A percentile compares a stretch with the other conserved stretches of the same genome.
These are phyloP conservation scores for Habropoda laboriosa DNA, from an alignment of 1,140 invertebrate genomes.

Conservation along the genomic window DNA sequence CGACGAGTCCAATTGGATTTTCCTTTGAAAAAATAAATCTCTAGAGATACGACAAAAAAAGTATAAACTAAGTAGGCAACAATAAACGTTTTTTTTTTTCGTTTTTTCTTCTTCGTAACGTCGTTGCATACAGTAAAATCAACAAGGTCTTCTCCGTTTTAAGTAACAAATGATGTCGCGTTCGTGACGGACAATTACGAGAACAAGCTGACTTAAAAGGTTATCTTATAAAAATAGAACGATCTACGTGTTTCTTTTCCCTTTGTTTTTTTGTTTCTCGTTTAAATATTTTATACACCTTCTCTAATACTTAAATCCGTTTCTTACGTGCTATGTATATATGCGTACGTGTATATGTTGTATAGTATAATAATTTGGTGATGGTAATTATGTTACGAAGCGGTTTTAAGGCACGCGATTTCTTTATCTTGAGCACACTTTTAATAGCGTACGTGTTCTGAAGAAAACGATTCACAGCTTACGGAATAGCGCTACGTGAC, in stretches of 20 bases:
- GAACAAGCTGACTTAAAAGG: neutral
- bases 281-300: neutral
- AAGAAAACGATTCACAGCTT: neutral
- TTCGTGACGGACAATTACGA: no score
- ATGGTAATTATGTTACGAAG: neutral
- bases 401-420: constrained; percentile 10
- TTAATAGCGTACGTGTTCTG: neutral
- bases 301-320: constrained; percentile 17
- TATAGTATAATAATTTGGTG: no score
- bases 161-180: neutral
- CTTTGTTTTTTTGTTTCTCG: neutral
- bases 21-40: neutral
- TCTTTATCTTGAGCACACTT: constrained; percentile 7
- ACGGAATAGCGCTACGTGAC: neutral
- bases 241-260: neutral
- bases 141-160: neutral
- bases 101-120: no score
- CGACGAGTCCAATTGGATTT: neutral
- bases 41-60: neutral
- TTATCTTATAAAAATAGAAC: constrained; percentile 40
- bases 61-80: neutral
- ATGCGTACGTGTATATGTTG: no score
- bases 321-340: neutral
- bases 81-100: no score
- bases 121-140: neutral